These are phyloP conservation scores for Microtus agrestis DNA, from an alignment of 2,797 vertebrate genomes.

Conservation along the genomic window DNA sequence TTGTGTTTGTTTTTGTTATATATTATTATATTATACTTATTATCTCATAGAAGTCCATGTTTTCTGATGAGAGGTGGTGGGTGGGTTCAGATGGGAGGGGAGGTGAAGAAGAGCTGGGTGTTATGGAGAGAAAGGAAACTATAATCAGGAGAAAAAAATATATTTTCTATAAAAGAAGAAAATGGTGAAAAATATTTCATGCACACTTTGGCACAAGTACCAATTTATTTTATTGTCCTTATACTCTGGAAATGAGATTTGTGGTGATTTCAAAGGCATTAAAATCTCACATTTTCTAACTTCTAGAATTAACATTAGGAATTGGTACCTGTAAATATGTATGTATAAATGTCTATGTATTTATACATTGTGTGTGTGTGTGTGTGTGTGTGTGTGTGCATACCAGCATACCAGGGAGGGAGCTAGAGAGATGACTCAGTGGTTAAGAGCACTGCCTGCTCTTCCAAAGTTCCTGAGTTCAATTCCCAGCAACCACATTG, in stretches of 20 bases:
- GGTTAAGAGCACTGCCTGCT: too few relatives aligned
- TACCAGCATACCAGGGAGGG: too few relatives aligned
- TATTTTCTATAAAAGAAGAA: neutral
- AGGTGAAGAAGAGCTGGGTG: neutral
- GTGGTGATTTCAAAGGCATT: conserved; percentile 34
- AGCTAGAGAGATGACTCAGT: too few relatives aligned
- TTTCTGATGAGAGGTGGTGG: neutral
- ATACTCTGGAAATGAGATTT: neutral
- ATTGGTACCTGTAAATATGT: neutral
- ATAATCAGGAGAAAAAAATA: neutral
- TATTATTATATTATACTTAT: neutral
- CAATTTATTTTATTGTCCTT: neutral
- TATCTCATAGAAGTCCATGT: neutral
- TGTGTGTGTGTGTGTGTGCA: too few relatives aligned
- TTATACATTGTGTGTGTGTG: too few relatives aligned
- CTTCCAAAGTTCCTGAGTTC: too few relatives aligned
- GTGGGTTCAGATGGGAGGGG: too few relatives aligned
- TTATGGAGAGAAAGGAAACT: neutral
- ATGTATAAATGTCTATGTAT: too few relatives aligned
- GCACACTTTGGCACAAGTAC: neutral
- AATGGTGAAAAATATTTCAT: neutral
- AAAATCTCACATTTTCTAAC: neutral
- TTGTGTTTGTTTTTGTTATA: neutral
- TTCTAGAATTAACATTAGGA: conserved; percentile 35
- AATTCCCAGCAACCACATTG: too few relatives aligned